These are phyloP conservation scores for Cosmorhoe ocellata DNA, from an alignment of 2,888 invertebrate genomes.

Conservation along the genomic window DNA sequence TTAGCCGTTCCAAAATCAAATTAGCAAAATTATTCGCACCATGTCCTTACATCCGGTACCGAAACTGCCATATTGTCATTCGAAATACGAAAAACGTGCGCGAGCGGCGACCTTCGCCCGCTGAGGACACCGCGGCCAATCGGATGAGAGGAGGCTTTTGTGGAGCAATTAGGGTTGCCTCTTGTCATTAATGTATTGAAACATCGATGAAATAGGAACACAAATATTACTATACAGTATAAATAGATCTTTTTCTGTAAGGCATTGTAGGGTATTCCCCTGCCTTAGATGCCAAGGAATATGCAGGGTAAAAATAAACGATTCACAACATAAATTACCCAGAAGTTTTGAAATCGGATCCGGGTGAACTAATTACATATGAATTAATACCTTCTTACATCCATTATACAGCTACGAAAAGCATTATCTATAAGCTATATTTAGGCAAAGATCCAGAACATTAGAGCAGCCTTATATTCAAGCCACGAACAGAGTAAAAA, in stretches of 20 bases:
- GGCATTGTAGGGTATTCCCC: background rate
- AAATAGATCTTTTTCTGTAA: no score
- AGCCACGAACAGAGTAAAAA: conserved; percentile 56
- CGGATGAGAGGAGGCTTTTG: conserved; percentile 35
- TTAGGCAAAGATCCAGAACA: no score
- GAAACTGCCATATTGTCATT: conserved; percentile 59
- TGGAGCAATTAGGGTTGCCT: conserved; percentile 41
- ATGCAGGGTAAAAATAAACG: no score
- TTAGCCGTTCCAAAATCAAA: conserved; percentile 33
- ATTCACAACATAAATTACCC: no score
- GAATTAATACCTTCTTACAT: no score
- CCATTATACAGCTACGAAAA: no score
- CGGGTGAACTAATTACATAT: no score
- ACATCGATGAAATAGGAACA: background rate
- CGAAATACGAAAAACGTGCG: conserved; percentile 56
- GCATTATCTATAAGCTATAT: no score
- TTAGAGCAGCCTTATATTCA: conserved; percentile 36
- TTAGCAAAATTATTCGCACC: conserved; percentile 47
- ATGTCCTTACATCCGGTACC: conserved; percentile 57
- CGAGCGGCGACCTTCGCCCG: conserved; percentile 62
- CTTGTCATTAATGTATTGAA: background rate
- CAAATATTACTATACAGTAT: background rate
- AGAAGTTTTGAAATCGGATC: no score
- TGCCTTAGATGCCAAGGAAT: no score
- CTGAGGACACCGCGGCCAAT: conserved; percentile 45